phyloP scores from a whole-genome alignment of 2,113 vertebrate species.

The Euleptes europaea region DNA sequence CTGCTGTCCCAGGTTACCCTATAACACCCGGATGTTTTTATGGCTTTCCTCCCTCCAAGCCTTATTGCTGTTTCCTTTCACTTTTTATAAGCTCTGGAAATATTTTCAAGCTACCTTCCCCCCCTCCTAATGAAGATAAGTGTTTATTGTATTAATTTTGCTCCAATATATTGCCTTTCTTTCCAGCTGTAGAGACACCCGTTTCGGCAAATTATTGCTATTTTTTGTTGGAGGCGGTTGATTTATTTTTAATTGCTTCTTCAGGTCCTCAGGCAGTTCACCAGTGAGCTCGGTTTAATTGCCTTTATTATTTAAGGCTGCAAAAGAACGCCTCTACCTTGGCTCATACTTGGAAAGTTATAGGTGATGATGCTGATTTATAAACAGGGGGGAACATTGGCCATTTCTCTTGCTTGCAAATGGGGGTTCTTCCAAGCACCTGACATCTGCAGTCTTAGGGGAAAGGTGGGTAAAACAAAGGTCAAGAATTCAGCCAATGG shows the following conservation, averaged over 20 bases:
- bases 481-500: background rate
- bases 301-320: constrained; percentile 47
- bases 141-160: constrained; percentile 66
- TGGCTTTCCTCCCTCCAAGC: background rate
- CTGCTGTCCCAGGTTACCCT: background rate
- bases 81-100: constrained; percentile 38
- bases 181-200: constrained; percentile 67
- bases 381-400: background rate
- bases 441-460: background rate
- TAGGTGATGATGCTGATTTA: constrained; percentile 18
- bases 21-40: background rate
- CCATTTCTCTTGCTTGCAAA: background rate
- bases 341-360: constrained; percentile 38
- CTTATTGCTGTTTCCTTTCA: constrained; percentile 38
- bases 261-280: constrained; percentile 60
- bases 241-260: constrained; percentile 74
- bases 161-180: constrained; percentile 62
- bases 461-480: background rate
- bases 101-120: constrained; percentile 40
- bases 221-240: constrained; percentile 63
- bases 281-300: constrained; percentile 36
- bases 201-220: constrained; percentile 66
- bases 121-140: constrained; percentile 46
- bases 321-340: constrained; percentile 5
- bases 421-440: background rate